phyloP scores from a whole-genome alignment of 1,140 invertebrate genomes.

The Adoxophyes honmai region DNA sequence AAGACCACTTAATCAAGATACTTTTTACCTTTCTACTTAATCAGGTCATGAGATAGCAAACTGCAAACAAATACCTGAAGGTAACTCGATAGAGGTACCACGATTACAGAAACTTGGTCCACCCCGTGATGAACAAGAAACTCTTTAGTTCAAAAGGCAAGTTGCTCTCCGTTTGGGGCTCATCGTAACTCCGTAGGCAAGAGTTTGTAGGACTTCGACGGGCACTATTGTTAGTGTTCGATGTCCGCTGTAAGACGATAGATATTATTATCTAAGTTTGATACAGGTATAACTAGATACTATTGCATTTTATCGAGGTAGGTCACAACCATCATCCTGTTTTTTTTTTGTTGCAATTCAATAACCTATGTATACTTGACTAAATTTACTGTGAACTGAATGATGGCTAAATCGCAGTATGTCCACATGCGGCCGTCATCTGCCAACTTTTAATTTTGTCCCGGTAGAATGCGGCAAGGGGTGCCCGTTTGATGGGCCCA shows the following conservation, averaged over 20 bases:
- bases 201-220: constrained; percentile 40
- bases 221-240: constrained; percentile 5
- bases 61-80: neutral
- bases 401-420: no score
- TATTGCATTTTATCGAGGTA: no score
- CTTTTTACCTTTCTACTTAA: neutral
- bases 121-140: constrained; percentile 24
- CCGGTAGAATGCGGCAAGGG: constrained; percentile 65
- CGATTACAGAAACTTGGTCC: constrained; percentile 21
- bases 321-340: no score
- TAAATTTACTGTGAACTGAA: neutral
- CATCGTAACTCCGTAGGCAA: constrained; percentile 25
- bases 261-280: neutral
- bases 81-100: neutral
- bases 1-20: neutral
- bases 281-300: no score
- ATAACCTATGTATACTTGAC: neutral
- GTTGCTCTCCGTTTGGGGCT: constrained; percentile 22
- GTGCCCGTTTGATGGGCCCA: constrained; percentile 69
- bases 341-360: no score
- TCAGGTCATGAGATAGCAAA: neutral
- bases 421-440: constrained; percentile 26
- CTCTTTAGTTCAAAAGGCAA: constrained; percentile 29
- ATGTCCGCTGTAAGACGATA: neutral
- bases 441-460: constrained; percentile 69